Conservation (phyloP, 2,113 vertebrate genomes). For the Cettia cetti region DNA sequence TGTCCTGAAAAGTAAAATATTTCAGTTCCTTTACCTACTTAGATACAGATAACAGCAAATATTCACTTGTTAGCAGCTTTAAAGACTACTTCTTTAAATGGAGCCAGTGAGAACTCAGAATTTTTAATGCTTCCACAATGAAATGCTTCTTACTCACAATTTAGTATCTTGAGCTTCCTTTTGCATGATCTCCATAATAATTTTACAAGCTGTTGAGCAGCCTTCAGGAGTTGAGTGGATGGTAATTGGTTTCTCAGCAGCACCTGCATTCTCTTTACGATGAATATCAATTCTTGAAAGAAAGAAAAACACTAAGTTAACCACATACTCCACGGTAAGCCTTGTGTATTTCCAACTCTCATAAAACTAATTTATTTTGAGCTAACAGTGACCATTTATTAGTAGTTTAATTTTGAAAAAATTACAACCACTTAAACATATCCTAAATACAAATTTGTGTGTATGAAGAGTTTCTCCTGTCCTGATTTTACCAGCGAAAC, state of each 20-base stretch:
- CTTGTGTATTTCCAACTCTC: not conserved
- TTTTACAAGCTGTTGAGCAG: constrained; percentile 90
- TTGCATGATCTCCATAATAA: constrained; percentile 99
- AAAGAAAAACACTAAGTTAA: not conserved
- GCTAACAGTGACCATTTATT: not conserved
- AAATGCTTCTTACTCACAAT: constrained; percentile 83
- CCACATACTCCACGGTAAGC: not conserved
- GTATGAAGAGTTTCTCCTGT: not conserved
- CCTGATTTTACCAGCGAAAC: not conserved
- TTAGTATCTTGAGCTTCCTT: constrained; percentile 97
- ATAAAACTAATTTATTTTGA: not conserved
- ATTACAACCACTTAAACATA: not conserved
- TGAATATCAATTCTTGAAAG: constrained; percentile 93
- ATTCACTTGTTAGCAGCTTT: not conserved
- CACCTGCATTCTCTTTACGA: constrained; percentile 96
- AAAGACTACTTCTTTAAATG: not conserved
- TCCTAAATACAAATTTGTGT: not conserved
- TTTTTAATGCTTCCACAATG: not conserved
- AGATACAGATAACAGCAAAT: not conserved
- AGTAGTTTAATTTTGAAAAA: not conserved
- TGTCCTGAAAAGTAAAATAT: not conserved
- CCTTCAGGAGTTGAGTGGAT: constrained; percentile 96
- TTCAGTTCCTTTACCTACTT: not conserved
- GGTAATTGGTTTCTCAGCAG: constrained; percentile 96
- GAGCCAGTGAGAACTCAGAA: not conserved